phyloP scores from a whole-genome alignment of 2,888 invertebrate species.

The Sisyra nigra region DNA sequence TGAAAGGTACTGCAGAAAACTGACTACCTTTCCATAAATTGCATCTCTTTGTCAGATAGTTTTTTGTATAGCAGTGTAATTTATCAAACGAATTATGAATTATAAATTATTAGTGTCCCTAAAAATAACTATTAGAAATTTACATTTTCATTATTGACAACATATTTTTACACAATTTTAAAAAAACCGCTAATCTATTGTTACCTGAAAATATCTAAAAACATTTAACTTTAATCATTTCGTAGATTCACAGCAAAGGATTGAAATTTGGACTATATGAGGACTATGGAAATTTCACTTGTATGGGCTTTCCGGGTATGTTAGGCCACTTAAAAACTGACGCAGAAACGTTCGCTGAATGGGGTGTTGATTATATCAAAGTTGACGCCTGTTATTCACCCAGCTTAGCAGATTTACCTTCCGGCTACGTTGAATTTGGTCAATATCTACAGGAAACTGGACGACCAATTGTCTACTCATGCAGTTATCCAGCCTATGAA shows the following conservation, averaged over 20 bases:
- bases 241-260: conserved; percentile 51
- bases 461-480: conserved; percentile 76
- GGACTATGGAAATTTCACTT: conserved; percentile 63
- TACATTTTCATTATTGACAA: no score
- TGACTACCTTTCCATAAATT: no score
- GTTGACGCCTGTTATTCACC: conserved; percentile 65
- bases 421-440: conserved; percentile 77
- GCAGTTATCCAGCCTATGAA: conserved; percentile 91
- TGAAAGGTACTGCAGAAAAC: no score
- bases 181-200: no score
- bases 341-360: conserved; percentile 57
- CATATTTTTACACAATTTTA: no score
- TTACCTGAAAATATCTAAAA: no score
- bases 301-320: conserved; percentile 65
- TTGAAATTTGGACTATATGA: conserved; percentile 70
- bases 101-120: no score
- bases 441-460: conserved; percentile 70
- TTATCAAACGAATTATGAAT: no score
- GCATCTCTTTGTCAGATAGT: no score
- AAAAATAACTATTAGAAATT: no score
- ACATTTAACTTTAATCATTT: no score
- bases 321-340: conserved; percentile 46
- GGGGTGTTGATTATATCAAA: conserved; percentile 70
- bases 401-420: conserved; percentile 44
- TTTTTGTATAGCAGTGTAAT: no score